phyloP scores from a whole-genome alignment of 2,113 vertebrate genomes.

The Tiliqua scincoides region DNA sequence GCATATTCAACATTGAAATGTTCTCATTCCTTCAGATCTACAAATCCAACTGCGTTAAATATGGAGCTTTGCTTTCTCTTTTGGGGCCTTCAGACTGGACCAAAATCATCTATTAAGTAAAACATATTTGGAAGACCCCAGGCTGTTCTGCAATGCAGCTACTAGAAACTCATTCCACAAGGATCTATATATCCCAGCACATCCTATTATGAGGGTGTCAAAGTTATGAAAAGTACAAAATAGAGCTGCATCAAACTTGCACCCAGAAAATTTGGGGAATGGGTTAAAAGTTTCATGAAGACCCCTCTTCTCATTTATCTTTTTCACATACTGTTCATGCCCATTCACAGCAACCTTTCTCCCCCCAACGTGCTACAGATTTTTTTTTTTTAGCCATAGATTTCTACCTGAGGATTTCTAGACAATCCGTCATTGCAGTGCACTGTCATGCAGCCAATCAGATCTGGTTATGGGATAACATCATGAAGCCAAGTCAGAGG shows the following conservation, averaged over 20 bases:
- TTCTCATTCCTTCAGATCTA: not conserved
- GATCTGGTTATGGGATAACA: not conserved
- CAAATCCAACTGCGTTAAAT: constrained; percentile 23
- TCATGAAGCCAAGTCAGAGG: not conserved
- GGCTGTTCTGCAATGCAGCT: constrained; percentile 18
- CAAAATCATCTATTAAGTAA: constrained; percentile 1
- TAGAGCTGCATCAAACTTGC: not conserved
- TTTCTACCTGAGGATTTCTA: not conserved
- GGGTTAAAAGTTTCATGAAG: not conserved
- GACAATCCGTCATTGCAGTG: not conserved
- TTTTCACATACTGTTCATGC: not conserved
- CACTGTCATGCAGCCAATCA: not conserved
- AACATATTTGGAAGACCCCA: not conserved
- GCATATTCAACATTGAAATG: not conserved
- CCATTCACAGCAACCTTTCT: not conserved
- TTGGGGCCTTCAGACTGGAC: constrained; percentile 18
- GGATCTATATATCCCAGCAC: not conserved
- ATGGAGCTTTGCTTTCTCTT: not conserved
- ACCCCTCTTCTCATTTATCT: not conserved
- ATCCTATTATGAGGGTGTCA: not conserved
- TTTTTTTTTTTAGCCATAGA: not conserved
- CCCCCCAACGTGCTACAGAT: too few relatives aligned
- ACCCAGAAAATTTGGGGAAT: not conserved
- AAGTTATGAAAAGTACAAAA: not conserved
- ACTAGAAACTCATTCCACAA: constrained; percentile 13